phyloP scores from a whole-genome alignment of 2,113 vertebrate genomes.

The Tupaia chinensis region DNA sequence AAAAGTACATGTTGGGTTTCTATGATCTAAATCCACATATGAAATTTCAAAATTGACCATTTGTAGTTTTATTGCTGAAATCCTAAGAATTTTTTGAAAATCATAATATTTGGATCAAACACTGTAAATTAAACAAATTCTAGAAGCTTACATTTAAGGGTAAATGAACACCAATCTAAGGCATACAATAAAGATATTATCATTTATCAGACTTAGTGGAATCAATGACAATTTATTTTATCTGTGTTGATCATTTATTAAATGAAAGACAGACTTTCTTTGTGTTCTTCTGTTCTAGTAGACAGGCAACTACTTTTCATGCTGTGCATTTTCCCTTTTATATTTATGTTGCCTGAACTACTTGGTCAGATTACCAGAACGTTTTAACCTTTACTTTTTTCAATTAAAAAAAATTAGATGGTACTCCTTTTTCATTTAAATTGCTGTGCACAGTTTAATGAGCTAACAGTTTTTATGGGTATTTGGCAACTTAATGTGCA shows the following conservation, averaged over 20 bases:
- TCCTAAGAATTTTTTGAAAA: neutral
- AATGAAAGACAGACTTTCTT: neutral
- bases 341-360: neutral
- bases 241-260: conserved; percentile 24
- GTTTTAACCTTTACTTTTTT: conserved; percentile 71
- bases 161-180: conserved; percentile 22
- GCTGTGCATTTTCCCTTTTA: neutral
- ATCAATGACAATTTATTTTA: conserved; percentile 49
- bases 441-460: conserved; percentile 62
- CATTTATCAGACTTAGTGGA: neutral
- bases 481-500: conserved; percentile 71
- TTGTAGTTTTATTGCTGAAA: conserved; percentile 33
- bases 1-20: conserved; percentile 5
- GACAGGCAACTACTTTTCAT: conserved; percentile 48
- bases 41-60: neutral
- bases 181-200: neutral
- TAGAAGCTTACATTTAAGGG: conserved; percentile 18
- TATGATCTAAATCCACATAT: neutral
- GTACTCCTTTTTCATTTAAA: conserved; percentile 67
- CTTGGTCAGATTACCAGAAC: conserved; percentile 63
- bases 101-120: conserved; percentile 22
- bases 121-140: conserved; percentile 16
- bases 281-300: conserved; percentile 18
- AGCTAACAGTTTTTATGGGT: conserved; percentile 67
- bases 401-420: conserved; percentile 59